Conservation (phyloP, 1,140 invertebrate species). For the Macrobrachium nipponense region DNA sequence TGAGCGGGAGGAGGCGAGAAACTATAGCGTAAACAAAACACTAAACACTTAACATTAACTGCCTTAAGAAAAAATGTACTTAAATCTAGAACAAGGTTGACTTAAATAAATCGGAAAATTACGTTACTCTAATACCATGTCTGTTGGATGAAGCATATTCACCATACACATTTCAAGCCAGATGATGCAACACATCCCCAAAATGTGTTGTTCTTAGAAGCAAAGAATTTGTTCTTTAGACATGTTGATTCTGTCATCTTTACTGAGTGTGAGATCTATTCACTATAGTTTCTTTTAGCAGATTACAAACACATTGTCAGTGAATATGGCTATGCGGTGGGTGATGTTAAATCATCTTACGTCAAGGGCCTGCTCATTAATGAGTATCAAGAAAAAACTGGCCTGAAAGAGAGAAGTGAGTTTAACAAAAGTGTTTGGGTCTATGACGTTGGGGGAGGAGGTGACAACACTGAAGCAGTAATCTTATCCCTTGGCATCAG, state of each 20-base stretch:
- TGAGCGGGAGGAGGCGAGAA: too few species aligned
- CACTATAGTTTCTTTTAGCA: slow-evolving; percentile 23
- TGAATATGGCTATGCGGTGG: slow-evolving; percentile 19
- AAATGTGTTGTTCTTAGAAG: slow-evolving; percentile 22
- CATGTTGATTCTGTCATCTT: slow-evolving; percentile 5
- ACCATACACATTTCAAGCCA: slow-evolving; percentile 10
- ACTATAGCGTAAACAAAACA: too few species aligned
- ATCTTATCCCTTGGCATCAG: background rate
- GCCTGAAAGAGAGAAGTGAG: slow-evolving; percentile 21
- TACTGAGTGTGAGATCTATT: background rate
- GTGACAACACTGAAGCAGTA: background rate
- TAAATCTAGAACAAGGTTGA: too few species aligned
- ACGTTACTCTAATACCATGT: too few species aligned
- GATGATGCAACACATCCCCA: slow-evolving; percentile 20
- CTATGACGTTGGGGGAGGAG: background rate
- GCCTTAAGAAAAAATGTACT: too few species aligned
- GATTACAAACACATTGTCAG: slow-evolving; percentile 3
- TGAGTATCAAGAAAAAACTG: slow-evolving; percentile 17
- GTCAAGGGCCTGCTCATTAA: slow-evolving; percentile 5
- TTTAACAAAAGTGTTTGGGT: background rate
- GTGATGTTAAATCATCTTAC: slow-evolving; percentile 32
- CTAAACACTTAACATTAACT: too few species aligned
- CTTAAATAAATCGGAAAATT: too few species aligned
- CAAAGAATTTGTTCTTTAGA: slow-evolving; percentile 23
- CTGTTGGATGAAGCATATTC: slow-evolving; percentile 18